Percentiles rank a stretch among this genome's conserved stretches.
These are phyloP conservation scores for Umimayanthus kanabou DNA, from an alignment of 92 coral and sea anemone genomes.

Conservation along the genomic window DNA sequence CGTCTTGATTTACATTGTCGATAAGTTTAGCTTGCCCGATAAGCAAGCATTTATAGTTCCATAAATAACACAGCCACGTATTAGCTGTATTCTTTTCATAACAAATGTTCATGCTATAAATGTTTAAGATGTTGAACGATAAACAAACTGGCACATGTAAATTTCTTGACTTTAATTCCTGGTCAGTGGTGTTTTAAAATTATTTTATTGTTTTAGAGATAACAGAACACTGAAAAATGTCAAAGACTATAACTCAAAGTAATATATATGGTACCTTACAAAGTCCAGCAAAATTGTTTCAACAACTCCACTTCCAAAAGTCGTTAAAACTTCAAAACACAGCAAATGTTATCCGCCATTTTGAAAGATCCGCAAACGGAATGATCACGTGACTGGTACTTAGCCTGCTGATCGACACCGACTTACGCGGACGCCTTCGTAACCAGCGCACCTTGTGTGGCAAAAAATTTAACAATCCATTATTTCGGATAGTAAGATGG, in stretches of 20 bases:
- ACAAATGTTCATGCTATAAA: constrained; percentile 8
- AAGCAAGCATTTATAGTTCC: constrained; percentile 13
- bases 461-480: too few species aligned
- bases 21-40: not conserved
- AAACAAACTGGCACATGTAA: constrained; percentile 3
- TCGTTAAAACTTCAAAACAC: constrained; percentile 4
- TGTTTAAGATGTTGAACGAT: not conserved
- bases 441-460: too few species aligned
- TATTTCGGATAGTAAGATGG: too few species aligned
- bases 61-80: not conserved
- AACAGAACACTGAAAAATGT: not conserved
- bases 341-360: constrained; percentile 27
- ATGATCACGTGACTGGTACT: constrained; percentile 36
- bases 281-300: not conserved
- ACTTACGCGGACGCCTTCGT: not conserved
- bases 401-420: not conserved
- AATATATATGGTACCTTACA: not conserved
- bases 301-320: not conserved
- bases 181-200: not conserved
- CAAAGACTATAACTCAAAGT: too few species aligned
- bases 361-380: constrained; percentile 30
- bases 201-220: too few species aligned
- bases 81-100: not conserved
- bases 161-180: not conserved
- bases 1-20: too few species aligned